phyloP scores from a whole-genome alignment of 2,888 invertebrate species.

The Brachypalpus laphriformis region DNA sequence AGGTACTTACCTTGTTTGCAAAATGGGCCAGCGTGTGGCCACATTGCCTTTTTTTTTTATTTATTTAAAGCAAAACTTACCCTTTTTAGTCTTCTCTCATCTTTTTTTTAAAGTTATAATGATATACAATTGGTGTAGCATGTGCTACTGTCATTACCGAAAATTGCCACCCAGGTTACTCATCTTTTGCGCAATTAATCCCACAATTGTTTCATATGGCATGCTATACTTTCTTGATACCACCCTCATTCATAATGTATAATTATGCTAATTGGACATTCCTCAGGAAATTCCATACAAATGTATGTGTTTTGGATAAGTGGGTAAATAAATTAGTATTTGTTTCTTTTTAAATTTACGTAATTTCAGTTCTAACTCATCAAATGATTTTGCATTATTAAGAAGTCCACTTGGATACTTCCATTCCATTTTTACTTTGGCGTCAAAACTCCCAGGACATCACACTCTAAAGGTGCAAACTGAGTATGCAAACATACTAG shows the following conservation, averaged over 20 bases:
- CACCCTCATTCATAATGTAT: not conserved
- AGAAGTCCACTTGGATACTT: too few relatives aligned
- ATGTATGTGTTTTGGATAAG: too few relatives aligned
- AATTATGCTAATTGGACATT: conserved; percentile 11
- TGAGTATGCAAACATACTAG: not conserved
- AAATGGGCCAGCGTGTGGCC: too few relatives aligned
- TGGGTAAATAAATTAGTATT: too few relatives aligned
- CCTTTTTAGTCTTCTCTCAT: not conserved
- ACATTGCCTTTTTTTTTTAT: too few relatives aligned
- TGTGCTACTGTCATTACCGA: conserved; percentile 16
- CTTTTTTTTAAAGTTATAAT: not conserved
- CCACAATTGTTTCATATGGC: not conserved
- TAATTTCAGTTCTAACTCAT: too few relatives aligned
- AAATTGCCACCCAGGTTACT: conserved; percentile 10
- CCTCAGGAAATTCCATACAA: too few relatives aligned
- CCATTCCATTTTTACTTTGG: too few relatives aligned
- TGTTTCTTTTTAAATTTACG: too few relatives aligned
- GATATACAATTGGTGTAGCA: not conserved
- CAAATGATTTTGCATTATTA: too few relatives aligned
- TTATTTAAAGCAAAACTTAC: too few relatives aligned
- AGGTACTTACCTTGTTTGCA: too few relatives aligned
- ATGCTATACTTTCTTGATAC: not conserved
- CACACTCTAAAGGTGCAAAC: conserved; percentile 5
- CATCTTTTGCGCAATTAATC: not conserved
- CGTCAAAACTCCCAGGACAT: not conserved